Percentiles rank a stretch among this genome's conserved stretches.
phyloP scores from a whole-genome alignment of 2,797 vertebrate species.

The Columba guinea region DNA sequence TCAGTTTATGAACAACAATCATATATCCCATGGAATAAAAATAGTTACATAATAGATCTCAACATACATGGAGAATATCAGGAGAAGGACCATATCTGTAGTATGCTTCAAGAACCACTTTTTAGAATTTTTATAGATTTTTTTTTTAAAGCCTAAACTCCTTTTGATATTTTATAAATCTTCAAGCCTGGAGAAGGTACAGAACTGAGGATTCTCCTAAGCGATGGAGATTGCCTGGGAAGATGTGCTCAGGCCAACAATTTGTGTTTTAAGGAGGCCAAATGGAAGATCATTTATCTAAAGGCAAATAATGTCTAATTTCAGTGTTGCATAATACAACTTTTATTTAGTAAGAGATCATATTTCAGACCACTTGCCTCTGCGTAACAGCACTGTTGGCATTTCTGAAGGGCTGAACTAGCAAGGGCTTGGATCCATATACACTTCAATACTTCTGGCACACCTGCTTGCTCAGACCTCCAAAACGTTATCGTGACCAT shows the following conservation, averaged over 20 bases:
- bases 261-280: background rate
- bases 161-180: background rate
- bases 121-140: background rate
- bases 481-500: background rate
- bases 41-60: background rate
- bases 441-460: background rate
- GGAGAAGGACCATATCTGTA: background rate
- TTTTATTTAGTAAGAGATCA: background rate
- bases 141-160: background rate
- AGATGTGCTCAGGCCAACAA: background rate
- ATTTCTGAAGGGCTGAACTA: background rate
- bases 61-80: rapidly evolving
- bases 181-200: background rate
- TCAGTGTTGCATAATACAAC: background rate
- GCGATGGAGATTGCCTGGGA: background rate
- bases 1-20: background rate
- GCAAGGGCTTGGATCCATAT: background rate
- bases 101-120: background rate
- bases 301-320: background rate
- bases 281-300: background rate
- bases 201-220: background rate
- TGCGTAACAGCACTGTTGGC: background rate
- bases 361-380: background rate
- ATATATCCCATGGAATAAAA: background rate
- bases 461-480: background rate